A percentile compares a stretch with the other conserved stretches of the same genome.
phyloP scores from a whole-genome alignment of 2,797 vertebrate genomes.

The Galaxias olidus region DNA sequence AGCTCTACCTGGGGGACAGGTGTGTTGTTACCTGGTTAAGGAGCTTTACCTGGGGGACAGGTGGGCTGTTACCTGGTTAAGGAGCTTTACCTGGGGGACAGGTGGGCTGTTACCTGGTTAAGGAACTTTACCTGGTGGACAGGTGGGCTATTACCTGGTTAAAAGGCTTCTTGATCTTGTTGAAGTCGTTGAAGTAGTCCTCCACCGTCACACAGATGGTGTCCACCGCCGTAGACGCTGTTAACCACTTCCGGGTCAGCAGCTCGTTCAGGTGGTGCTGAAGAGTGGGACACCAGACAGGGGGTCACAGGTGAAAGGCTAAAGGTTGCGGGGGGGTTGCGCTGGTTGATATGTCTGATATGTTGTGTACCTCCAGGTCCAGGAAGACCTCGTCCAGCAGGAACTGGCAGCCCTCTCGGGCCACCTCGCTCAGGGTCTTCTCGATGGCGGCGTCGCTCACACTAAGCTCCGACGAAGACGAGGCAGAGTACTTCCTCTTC shows the following conservation, averaged over 20 bases:
- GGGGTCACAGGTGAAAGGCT: neutral
- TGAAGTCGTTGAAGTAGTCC: slow-evolving; percentile 98
- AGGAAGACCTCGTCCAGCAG: slow-evolving; percentile 95
- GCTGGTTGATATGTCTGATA: no score
- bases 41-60: no score
- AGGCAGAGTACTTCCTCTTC: slow-evolving; percentile 90
- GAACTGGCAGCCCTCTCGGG: slow-evolving; percentile 89
- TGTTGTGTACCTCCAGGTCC: slow-evolving; percentile 88
- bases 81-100: no score
- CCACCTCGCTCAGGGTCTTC: slow-evolving; percentile 84
- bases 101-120: no score
- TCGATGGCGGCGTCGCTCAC: slow-evolving; percentile 81
- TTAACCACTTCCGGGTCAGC: slow-evolving; percentile 94
- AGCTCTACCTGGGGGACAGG: no score
- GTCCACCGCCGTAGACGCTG: slow-evolving; percentile 90
- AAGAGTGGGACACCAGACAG: slow-evolving; percentile 18
- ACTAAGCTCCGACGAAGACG: slow-evolving; percentile 70
- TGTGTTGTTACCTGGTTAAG: no score
- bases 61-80: no score
- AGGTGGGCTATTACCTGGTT: slow-evolving; percentile 80
- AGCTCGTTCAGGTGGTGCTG: slow-evolving; percentile 92
- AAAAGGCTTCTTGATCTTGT: slow-evolving; percentile 94
- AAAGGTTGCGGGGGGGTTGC: no score
- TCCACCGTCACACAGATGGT: slow-evolving; percentile 97
- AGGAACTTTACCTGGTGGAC: neutral